Conservation (phyloP, 1,140 invertebrate genomes). For the Drosophila subobscura region DNA sequence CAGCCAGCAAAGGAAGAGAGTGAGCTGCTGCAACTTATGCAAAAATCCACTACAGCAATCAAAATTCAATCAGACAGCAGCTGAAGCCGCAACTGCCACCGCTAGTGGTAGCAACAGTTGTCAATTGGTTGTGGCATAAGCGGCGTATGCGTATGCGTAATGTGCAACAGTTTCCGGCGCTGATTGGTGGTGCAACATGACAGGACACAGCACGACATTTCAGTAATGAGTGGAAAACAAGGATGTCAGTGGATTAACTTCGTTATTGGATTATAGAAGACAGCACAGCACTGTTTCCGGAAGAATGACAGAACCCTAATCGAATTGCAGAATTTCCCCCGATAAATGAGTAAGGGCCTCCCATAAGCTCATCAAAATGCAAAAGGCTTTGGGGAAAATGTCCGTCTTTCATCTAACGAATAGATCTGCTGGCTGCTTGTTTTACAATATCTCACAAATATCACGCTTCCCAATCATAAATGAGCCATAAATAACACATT, state of each 20-base stretch:
- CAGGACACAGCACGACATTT: slow-evolving; percentile 7
- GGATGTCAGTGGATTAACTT: slow-evolving; percentile 2
- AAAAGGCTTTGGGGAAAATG: slow-evolving; percentile 19
- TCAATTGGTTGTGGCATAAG: slow-evolving; percentile 54
- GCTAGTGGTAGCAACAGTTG: slow-evolving; percentile 62
- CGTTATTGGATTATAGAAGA: slow-evolving; percentile 20
- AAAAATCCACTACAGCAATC: slow-evolving; percentile 68
- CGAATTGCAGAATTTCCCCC: slow-evolving; percentile 16
- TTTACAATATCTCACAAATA: slow-evolving; percentile 72
- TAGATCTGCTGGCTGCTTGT: slow-evolving; percentile 37
- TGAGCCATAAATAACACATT: slow-evolving; percentile 82
- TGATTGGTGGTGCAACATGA: slow-evolving; percentile 29
- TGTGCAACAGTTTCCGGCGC: slow-evolving; percentile 22
- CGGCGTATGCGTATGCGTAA: slow-evolving; percentile 63
- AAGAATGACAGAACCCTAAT: slow-evolving; percentile 18
- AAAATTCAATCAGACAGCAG: slow-evolving; percentile 74
- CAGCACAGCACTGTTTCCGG: neutral
- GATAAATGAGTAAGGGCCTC: slow-evolving; percentile 10
- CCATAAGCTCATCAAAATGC: slow-evolving; percentile 43
- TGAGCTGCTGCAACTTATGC: slow-evolving; percentile 51
- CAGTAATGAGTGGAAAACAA: slow-evolving; percentile 41
- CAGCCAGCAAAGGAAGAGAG: neutral
- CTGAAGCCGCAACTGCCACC: slow-evolving; percentile 4
- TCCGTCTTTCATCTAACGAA: slow-evolving; percentile 12
- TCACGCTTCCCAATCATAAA: slow-evolving; percentile 78